These are phyloP conservation scores for Drosophila saltans DNA, from an alignment of 1,140 invertebrate species.

Conservation along the genomic window DNA sequence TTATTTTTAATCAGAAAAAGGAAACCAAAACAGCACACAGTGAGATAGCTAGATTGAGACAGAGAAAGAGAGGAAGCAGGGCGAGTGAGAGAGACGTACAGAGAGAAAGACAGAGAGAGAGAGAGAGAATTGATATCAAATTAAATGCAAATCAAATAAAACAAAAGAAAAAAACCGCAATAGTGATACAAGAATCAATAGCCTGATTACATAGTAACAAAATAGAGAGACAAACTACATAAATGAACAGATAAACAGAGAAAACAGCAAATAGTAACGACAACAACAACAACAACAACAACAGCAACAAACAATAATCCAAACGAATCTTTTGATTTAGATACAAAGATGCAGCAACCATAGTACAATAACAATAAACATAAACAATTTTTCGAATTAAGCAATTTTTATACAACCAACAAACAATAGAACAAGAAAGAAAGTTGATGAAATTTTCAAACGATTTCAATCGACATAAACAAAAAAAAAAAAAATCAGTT, in stretches of 20 bases:
- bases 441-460: slow-evolving; percentile 27
- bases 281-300: slow-evolving; percentile 12
- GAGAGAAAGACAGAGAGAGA: slow-evolving; percentile 5
- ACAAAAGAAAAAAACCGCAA: slow-evolving; percentile 45
- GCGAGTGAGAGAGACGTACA: not conserved
- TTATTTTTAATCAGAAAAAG: no score
- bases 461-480: slow-evolving; percentile 17
- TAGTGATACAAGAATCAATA: slow-evolving; percentile 64
- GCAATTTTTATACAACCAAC: slow-evolving; percentile 66
- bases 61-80: not conserved
- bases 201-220: slow-evolving; percentile 35
- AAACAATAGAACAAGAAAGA: slow-evolving; percentile 26
- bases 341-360: slow-evolving; percentile 71
- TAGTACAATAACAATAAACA: slow-evolving; percentile 75
- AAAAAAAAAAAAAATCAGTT: slow-evolving; percentile 16
- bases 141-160: slow-evolving; percentile 40
- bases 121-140: slow-evolving; percentile 46
- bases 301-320: slow-evolving; percentile 54
- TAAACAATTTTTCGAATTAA: slow-evolving; percentile 68
- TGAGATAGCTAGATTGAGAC: slow-evolving; percentile 9
- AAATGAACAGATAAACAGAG: not conserved
- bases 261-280: not conserved
- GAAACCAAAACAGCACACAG: slow-evolving; percentile 29
- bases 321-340: slow-evolving; percentile 33
- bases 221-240: slow-evolving; percentile 12